Base-by-base conservation (phyloP, 2,797 vertebrate species). In the Florisuga fusca region DNA sequence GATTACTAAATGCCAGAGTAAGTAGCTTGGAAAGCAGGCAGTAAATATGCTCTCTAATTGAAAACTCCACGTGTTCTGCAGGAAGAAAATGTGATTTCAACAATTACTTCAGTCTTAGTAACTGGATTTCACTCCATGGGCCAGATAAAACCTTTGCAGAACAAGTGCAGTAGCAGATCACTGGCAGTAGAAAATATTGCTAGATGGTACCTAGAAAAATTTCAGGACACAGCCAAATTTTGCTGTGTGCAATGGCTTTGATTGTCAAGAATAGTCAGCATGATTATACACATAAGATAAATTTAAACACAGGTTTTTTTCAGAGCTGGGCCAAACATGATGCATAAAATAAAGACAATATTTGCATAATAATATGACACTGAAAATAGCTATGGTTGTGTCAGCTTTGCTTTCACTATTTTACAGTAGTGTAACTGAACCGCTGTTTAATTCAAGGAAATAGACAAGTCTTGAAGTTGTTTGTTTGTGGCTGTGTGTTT, bases 41-140 rank as follows among this genome's bases (percentile, higher is more conserved):
- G 53, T 71, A 92, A 94, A 85, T 77, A 79, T 80, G 3, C 17
- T 53, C 48, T 53, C 38, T 73, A 80, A 71, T 38, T 87, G 45
- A 43, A 93, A 91, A 82, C 3, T 2, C 12, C 50, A 25, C n/a
- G 41, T 77, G 48, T 80, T 90, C 61, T 83, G 36, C 1, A 3
- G 53, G 69, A 94, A 87, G n/a, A 71, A 94, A 90, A 84, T 72
- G 27, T 67, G 58, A 45, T 88, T 94, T 85, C 64, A 83, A 27
- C 25, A 45, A 53, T 83, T 89, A 66, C 17, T 73, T 81, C 45
- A 81, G 57, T 64, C 33, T 72, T 80, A 59, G 16, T 73, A 53
- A 57, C 29, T 22, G 50, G 50, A 46, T 77, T 91, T 94, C 22
- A 71, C 17, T 89, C 25, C 57, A 54, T 15, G 46, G 57, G 57